These are phyloP conservation scores for cattle (Bos taurus) DNA, from an alignment of 2,113 vertebrate species.

Conservation along the genomic window ARS-UCD2.0 NC_037345.1:42078001-42078500, in stretches of 20 bases:
- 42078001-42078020: neutral
- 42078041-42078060: neutral
- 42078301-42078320: fast-evolving
- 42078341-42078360: fast-evolving
- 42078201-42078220: neutral
- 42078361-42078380: neutral
- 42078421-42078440: neutral
- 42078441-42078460: neutral
- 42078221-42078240: fast-evolving
- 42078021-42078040: neutral
- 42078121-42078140: neutral
- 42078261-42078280: fast-evolving
- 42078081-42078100: neutral
- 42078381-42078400: neutral
- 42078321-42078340: neutral
- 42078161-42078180: neutral
- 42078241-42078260: fast-evolving
- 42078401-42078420: neutral
- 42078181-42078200: fast-evolving
- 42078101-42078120: neutral
- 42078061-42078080: neutral
- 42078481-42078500: neutral
- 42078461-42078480: neutral
- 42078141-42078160: neutral
- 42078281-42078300: fast-evolving